Evolutionary conservation across 2,888 invertebrate genomes (phyloP).

Genomic region (Acholoe squamosa): DNA sequence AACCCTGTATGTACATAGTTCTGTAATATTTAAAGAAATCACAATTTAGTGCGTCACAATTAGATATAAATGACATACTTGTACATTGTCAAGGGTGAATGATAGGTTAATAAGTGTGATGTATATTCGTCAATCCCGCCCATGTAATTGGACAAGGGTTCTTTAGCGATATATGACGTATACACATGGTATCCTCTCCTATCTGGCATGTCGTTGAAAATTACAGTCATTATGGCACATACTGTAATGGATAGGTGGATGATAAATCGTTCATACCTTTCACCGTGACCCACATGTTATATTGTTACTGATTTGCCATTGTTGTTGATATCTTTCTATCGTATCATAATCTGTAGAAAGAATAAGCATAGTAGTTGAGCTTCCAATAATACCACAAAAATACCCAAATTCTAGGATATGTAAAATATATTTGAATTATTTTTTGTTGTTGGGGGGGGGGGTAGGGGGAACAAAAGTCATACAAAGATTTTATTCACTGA

Average conservation of each 20-base stretch:
- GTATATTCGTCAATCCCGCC: background rate
- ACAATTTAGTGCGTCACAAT: too few relatives aligned
- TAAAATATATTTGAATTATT: too few relatives aligned
- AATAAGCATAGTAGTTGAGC: background rate
- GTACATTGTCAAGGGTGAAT: background rate
- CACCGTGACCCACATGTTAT: background rate
- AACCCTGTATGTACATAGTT: background rate
- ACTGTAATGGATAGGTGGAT: background rate
- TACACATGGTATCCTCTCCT: background rate
- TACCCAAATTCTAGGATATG: too few relatives aligned
- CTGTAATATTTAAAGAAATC: background rate
- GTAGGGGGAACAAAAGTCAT: too few relatives aligned
- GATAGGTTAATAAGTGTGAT: background rate
- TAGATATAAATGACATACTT: background rate
- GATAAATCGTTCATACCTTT: background rate
- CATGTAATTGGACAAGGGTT: background rate
- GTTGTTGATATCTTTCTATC: constrained; percentile 7
- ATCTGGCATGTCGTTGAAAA: background rate
- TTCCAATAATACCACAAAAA: background rate
- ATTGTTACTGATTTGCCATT: background rate
- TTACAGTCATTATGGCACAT: background rate
- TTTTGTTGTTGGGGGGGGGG: too few relatives aligned
- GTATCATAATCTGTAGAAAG: background rate
- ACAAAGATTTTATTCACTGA: too few relatives aligned
- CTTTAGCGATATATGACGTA: background rate